A percentile compares a stretch with the other conserved stretches of the same genome.
phyloP scores from a whole-genome alignment of 2,113 vertebrate genomes.

The Ameiurus melas region DNA sequence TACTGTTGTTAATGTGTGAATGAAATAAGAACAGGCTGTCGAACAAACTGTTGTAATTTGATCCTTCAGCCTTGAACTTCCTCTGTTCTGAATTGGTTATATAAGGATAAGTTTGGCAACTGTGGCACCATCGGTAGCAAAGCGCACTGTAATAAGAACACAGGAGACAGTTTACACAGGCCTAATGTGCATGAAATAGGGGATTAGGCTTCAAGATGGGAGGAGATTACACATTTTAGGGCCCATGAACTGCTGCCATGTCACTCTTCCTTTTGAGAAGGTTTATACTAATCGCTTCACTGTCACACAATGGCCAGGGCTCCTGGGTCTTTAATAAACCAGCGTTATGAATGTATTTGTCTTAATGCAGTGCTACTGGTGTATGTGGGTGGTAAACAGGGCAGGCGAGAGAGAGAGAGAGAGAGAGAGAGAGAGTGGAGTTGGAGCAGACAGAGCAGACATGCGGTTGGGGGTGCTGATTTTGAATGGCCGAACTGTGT shows the following conservation, averaged over 20 bases:
- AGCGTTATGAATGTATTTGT: constrained; percentile 79
- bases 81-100: constrained; percentile 8
- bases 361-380: constrained; percentile 71
- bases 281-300: constrained; percentile 58
- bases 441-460: constrained; percentile 24
- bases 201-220: constrained; percentile 47
- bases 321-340: constrained; percentile 65
- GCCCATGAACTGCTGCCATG: constrained; percentile 45
- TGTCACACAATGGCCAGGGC: constrained; percentile 51
- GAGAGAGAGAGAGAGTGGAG: constrained; percentile 49
- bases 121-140: neutral
- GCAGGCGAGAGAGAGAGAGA: constrained; percentile 61
- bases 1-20: neutral
- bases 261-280: constrained; percentile 57
- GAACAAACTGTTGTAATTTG: neutral
- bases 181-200: constrained; percentile 57
- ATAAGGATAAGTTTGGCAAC: constrained; percentile 13
- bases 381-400: constrained; percentile 76
- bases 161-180: constrained; percentile 53
- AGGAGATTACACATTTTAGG: constrained; percentile 51
- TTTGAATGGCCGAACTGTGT: constrained; percentile 71
- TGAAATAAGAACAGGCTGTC: neutral
- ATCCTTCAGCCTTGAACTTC: constrained; percentile 3
- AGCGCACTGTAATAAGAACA: constrained; percentile 39
- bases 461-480: constrained; percentile 24